Conservation (phyloP, 2,113 vertebrate species). For the Geococcyx californianus region DNA sequence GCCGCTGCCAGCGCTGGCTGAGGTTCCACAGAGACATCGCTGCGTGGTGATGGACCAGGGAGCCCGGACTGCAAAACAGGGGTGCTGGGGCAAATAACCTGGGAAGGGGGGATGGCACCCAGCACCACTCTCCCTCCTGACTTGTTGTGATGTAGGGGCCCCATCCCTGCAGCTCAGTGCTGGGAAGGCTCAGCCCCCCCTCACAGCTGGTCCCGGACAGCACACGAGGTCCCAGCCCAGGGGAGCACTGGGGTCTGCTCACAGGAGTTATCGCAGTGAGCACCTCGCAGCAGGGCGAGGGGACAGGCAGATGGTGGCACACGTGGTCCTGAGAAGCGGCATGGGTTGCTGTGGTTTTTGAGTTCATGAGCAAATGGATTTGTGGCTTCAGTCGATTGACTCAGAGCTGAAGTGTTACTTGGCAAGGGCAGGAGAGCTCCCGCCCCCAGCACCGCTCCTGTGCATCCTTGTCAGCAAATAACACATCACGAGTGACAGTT, state of each 20-base stretch:
- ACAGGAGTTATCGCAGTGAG: background rate
- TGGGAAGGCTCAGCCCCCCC: background rate
- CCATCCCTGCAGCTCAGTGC: background rate
- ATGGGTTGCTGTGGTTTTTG: background rate
- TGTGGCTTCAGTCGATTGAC: background rate
- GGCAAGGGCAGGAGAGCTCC: background rate
- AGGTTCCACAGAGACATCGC: accelerated
- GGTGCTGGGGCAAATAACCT: too few species aligned
- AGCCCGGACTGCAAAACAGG: accelerated
- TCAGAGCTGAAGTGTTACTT: background rate
- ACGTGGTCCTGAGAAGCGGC: background rate
- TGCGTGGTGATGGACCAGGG: accelerated
- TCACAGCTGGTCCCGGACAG: accelerated
- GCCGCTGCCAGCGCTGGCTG: background rate
- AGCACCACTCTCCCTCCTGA: background rate
- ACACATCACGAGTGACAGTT: background rate
- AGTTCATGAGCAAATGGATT: background rate
- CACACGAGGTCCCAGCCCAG: accelerated
- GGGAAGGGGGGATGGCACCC: background rate
- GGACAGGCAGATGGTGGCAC: background rate
- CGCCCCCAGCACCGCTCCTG: background rate
- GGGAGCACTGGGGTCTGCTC: background rate
- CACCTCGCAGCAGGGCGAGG: background rate
- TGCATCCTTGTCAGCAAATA: background rate
- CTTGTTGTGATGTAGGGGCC: too few species aligned